These are phyloP conservation scores for Charanyca ferruginea DNA, from an alignment of 2,888 invertebrate genomes.

Conservation along the genomic window DNA sequence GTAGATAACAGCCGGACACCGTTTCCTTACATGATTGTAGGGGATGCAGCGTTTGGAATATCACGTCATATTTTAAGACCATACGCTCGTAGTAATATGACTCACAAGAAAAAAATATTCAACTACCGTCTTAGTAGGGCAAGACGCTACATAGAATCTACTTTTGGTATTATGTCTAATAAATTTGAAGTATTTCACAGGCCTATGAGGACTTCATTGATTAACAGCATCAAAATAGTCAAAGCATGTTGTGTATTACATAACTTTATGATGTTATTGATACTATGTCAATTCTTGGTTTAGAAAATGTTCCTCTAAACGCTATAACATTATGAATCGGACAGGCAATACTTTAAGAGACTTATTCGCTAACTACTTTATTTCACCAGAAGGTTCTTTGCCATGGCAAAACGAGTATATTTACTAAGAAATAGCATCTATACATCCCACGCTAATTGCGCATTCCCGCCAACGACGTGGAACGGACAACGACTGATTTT, in stretches of 20 bases:
- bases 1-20: slow-evolving; percentile 40
- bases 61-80: slow-evolving; percentile 45
- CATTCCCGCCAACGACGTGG: slow-evolving; percentile 42
- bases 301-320: slow-evolving; percentile 40
- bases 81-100: slow-evolving; percentile 45
- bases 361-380: slow-evolving; percentile 38
- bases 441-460: slow-evolving; percentile 39
- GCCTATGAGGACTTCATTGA: slow-evolving; percentile 42
- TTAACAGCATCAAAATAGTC: slow-evolving; percentile 42
- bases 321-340: slow-evolving; percentile 40
- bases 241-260: slow-evolving; percentile 44
- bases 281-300: slow-evolving; percentile 40
- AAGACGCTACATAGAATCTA: slow-evolving; percentile 41
- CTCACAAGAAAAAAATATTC: slow-evolving; percentile 46
- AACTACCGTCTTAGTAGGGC: slow-evolving; percentile 45
- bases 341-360: slow-evolving; percentile 41
- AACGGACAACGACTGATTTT: slow-evolving; percentile 48
- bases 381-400: slow-evolving; percentile 39
- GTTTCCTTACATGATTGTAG: slow-evolving; percentile 45
- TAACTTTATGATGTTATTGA: slow-evolving; percentile 39
- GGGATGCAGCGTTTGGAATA: slow-evolving; percentile 49
- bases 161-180: slow-evolving; percentile 48
- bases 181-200: slow-evolving; percentile 48
- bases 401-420: slow-evolving; percentile 38
- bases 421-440: slow-evolving; percentile 43